A percentile compares a stretch with the other conserved stretches of the same genome.
Evolutionary conservation across 2,888 invertebrate genomes (phyloP).

Genomic region (Oscheius onirici): DNA sequence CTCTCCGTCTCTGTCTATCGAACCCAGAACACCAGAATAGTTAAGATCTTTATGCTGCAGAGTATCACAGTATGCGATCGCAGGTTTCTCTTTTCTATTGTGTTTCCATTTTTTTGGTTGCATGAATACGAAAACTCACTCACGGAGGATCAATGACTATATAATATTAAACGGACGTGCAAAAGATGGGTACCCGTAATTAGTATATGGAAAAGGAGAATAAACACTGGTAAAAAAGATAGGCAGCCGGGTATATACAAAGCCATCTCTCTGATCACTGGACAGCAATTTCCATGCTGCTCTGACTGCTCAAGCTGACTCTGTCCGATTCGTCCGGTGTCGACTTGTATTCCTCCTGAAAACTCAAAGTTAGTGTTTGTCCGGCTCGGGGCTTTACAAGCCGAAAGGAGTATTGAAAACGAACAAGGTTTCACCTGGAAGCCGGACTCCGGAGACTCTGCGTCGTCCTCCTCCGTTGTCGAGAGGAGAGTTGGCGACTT

Average conservation of each 20-base stretch:
- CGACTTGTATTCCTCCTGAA: slow-evolving; percentile 33
- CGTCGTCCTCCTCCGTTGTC: slow-evolving; percentile 44
- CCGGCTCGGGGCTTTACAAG: neutral
- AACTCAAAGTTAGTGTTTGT: too few species aligned
- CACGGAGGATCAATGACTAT: slow-evolving; percentile 15
- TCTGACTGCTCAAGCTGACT: slow-evolving; percentile 31
- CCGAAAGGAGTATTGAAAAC: slow-evolving; percentile 7
- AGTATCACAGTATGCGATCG: slow-evolving; percentile 25
- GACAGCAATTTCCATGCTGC: slow-evolving; percentile 33
- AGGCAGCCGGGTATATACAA: neutral
- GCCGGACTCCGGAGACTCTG: slow-evolving; percentile 57
- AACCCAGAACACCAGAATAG: neutral
- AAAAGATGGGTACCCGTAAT: slow-evolving; percentile 3
- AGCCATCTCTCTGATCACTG: slow-evolving; percentile 29
- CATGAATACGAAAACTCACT: slow-evolving; percentile 1
- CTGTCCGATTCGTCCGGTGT: slow-evolving; percentile 34
- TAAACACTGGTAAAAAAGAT: neutral
- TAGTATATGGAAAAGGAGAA: slow-evolving; percentile 9
- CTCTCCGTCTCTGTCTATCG: too few species aligned
- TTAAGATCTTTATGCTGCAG: slow-evolving; percentile 21
- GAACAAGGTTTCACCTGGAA: slow-evolving; percentile 37
- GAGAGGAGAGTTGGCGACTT: slow-evolving; percentile 36
- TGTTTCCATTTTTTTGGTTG: slow-evolving; percentile 4
- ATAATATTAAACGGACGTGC: neutral
- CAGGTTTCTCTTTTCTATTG: slow-evolving; percentile 3